A percentile compares a stretch with the other conserved stretches of the same genome.
Conservation (phyloP, 2,113 vertebrate species). For the Ploceus nigricollis region DNA sequence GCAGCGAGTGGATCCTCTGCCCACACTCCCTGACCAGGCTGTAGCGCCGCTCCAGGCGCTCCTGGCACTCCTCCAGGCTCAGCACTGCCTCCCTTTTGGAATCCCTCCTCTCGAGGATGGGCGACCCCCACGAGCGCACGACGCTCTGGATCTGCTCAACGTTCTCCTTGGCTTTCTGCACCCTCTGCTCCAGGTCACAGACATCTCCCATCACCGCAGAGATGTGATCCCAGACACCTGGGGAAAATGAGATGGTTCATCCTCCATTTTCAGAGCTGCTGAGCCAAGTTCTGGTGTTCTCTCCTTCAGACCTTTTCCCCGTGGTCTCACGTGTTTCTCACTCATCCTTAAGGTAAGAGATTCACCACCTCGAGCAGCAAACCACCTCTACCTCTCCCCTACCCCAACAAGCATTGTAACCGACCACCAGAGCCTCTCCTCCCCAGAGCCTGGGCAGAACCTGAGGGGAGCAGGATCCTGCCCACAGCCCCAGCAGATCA, state of each 20-base stretch:
- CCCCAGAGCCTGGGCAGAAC: neutral
- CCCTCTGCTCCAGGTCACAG: slow-evolving; percentile 79
- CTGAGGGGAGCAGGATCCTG: neutral
- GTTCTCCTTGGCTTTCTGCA: slow-evolving; percentile 85
- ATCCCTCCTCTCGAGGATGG: slow-evolving; percentile 86
- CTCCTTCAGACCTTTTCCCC: neutral
- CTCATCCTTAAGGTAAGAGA: neutral
- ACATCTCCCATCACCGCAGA: slow-evolving; percentile 72
- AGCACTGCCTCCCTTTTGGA: slow-evolving; percentile 83
- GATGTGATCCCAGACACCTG: slow-evolving; percentile 84
- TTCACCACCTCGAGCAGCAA: neutral
- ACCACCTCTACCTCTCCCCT: neutral
- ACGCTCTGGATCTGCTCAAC: slow-evolving; percentile 82
- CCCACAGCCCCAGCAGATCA: neutral
- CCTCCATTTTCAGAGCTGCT: neutral
- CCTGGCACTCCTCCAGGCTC: slow-evolving; percentile 78
- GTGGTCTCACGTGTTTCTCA: neutral
- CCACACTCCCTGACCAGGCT: slow-evolving; percentile 76
- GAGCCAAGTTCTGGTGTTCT: neutral
- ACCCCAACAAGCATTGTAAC: neutral
- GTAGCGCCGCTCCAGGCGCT: slow-evolving; percentile 77
- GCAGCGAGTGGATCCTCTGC: slow-evolving; percentile 81
- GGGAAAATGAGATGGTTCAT: neutral
- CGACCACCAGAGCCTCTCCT: neutral
- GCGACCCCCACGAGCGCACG: slow-evolving; percentile 79